Evolutionary conservation across 2,888 invertebrate species (phyloP).

Genomic region (Nycteola revayana): DNA sequence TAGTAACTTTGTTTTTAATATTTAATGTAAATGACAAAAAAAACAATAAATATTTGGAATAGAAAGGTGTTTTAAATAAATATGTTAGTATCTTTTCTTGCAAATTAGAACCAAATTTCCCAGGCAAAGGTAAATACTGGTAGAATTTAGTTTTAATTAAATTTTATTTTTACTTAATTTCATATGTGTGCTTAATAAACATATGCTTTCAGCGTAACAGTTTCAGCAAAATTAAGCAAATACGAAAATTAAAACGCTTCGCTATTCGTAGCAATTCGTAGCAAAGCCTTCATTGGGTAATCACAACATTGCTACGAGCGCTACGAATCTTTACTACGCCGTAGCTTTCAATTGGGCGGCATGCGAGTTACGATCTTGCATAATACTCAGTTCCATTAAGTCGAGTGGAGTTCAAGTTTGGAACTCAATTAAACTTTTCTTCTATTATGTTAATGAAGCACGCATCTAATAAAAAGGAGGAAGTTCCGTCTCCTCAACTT

Average conservation of each 20-base stretch:
- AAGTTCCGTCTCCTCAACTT: conserved; percentile 21
- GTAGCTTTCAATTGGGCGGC: conserved; percentile 34
- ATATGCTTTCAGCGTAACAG: conserved; percentile 20
- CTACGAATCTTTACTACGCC: conserved; percentile 19
- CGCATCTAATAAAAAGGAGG: conserved; percentile 34
- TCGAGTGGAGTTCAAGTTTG: conserved; percentile 39
- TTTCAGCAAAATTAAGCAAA: conserved; percentile 30
- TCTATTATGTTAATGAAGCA: conserved; percentile 48
- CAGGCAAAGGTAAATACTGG: no score
- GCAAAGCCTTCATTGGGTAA: conserved; percentile 30
- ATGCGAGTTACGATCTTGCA: conserved; percentile 41
- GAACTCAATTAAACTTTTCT: conserved; percentile 54
- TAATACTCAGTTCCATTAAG: conserved; percentile 40
- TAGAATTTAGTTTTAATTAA: conserved; percentile 17
- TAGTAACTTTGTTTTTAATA: no score
- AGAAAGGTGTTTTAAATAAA: no score
- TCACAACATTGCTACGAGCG: conserved; percentile 28
- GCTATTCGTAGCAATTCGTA: conserved; percentile 17
- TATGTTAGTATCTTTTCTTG: no score
- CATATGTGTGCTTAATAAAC: conserved; percentile 1
- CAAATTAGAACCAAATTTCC: no score
- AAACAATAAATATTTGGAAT: no score
- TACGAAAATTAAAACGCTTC: conserved; percentile 27
- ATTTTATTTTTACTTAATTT: conserved; percentile 7
- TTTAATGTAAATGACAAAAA: no score